These are phyloP conservation scores for Suricata suricatta DNA, from an alignment of 2,113 vertebrate species.

Conservation along the genomic window DNA sequence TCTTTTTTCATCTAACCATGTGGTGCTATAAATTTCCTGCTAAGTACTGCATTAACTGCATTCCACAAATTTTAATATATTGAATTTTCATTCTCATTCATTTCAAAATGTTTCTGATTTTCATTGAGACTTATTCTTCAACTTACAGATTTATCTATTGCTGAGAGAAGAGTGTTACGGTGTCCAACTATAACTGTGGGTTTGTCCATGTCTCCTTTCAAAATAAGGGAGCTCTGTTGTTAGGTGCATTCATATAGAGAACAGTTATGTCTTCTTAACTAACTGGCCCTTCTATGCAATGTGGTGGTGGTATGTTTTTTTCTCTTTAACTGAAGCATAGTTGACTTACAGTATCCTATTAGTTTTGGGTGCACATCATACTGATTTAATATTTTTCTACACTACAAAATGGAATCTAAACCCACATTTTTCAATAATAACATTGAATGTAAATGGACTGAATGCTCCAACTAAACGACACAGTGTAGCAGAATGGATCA, in stretches of 20 bases:
- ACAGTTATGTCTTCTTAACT: background rate
- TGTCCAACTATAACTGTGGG: background rate
- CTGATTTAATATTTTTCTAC: background rate
- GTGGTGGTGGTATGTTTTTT: too few relatives aligned
- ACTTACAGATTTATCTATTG: background rate
- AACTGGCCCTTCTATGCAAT: background rate
- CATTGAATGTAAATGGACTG: too few relatives aligned
- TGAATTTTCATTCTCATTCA: slow-evolving; percentile 4
- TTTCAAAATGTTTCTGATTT: slow-evolving; percentile 17
- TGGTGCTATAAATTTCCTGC: background rate
- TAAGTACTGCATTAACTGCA: background rate
- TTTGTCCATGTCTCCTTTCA: background rate
- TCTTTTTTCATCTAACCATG: background rate
- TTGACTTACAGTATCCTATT: background rate
- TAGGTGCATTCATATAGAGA: background rate
- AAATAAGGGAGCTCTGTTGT: background rate
- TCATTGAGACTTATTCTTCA: background rate
- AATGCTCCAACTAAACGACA: too few relatives aligned
- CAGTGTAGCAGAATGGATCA: too few relatives aligned
- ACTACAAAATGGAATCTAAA: background rate
- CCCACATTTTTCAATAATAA: too few relatives aligned
- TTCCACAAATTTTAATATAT: background rate
- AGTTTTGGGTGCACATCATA: background rate
- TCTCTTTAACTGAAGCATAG: background rate
- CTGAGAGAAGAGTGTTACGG: background rate